Evolutionary conservation across 2,113 vertebrate species (phyloP), one percentile per base, ranked within the genome.

Genomic region (Cyprinodon brontotheroides): DNA sequence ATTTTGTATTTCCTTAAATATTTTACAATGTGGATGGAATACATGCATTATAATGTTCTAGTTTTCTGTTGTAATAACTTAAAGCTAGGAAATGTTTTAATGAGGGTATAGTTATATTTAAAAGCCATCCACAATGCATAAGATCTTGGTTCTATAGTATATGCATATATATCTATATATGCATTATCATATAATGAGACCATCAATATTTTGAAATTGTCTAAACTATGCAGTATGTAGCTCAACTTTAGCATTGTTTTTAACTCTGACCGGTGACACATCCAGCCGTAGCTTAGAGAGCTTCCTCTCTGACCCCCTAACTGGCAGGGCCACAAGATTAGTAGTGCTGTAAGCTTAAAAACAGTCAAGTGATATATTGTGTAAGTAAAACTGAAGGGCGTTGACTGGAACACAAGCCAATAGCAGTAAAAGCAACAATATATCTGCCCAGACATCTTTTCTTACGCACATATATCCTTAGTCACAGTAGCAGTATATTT

Each of bases 341-440:
- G 77, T 66, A 41, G 69, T 63, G 69, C 72, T 68, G 65, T 70
- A 67, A 77, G 78, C 75, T 73, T 69, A 76, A 79, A 79, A 78
- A 67, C 78, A 74, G 83, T 67, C 82, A 89, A 91, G 79, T 93
- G 90, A 93, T 87, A 86, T 91, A 90, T 68, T 85, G 75, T 76
- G 78, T 84, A 79, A 84, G 84, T 92, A 81, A 91, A 92, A 90
- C 80, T 85, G 81, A 90, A 87, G 89, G 79, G 71, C 74, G 77
- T 90, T 89, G 82, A 87, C 71, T 89, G 81, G 81, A 89, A 86
- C 80, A 79, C 79, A 88, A 89, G 84, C 87, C 91, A 91, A 77
- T 69, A 62, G 88, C 78, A 84, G 83, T 93, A 91, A 93, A 93
- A 91, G 72, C 82, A 61, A 68, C 82, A 67, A 77, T 90, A 84